Conservation (phyloP, 2,113 vertebrate genomes). For the Scopus umbretta region DNA sequence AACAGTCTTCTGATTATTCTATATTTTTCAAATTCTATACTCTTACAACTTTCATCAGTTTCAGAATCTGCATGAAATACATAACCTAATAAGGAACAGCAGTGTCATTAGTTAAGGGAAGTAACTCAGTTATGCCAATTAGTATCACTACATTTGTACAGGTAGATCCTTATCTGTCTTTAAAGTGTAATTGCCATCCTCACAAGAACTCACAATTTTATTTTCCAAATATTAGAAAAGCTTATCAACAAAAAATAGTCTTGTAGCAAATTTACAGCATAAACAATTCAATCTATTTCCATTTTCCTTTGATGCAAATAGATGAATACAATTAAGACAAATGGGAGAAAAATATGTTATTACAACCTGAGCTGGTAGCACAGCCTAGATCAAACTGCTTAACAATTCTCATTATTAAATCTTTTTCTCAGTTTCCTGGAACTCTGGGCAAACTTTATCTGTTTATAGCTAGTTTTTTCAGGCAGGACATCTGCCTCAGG, state of each 20-base stretch:
- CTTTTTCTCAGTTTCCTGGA: not conserved
- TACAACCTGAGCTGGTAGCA: not conserved
- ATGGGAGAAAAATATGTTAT: not conserved
- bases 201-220: not conserved
- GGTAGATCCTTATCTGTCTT: not conserved
- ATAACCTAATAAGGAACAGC: not conserved
- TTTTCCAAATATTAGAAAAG: not conserved
- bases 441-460: not conserved
- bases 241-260: not conserved
- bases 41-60: not conserved
- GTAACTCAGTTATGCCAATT: not conserved
- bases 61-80: not conserved
- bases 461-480: not conserved
- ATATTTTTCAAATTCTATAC: not conserved
- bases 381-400: not conserved
- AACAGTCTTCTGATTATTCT: not conserved
- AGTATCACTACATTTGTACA: not conserved
- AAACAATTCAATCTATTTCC: not conserved
- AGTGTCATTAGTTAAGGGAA: not conserved
- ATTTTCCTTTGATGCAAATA: not conserved
- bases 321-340: not conserved
- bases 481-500: not conserved
- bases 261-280: not conserved
- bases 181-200: not conserved
- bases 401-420: not conserved